A percentile compares a stretch with the other conserved stretches of the same genome.
phyloP scores from a whole-genome alignment of 2,113 vertebrate species.

The Platichthys flesus region DNA sequence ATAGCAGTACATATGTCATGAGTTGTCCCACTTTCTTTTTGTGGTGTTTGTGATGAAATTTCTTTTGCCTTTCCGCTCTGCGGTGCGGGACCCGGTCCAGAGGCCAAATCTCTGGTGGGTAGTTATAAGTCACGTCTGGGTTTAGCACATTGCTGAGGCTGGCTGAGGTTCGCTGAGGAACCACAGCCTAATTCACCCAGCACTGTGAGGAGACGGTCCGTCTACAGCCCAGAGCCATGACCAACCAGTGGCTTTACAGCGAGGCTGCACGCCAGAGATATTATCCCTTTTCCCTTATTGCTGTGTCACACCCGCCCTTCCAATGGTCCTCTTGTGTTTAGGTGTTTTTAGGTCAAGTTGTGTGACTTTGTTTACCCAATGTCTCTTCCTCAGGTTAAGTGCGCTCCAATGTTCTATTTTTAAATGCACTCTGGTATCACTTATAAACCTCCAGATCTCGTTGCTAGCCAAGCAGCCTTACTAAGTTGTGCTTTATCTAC shows the following conservation, averaged over 20 bases:
- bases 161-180: constrained; percentile 74
- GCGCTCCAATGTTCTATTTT: constrained; percentile 43
- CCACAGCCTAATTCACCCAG: constrained; percentile 79
- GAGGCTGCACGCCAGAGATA: constrained; percentile 65
- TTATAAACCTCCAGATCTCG: constrained; percentile 36
- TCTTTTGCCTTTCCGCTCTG: constrained; percentile 62
- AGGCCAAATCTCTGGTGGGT: constrained; percentile 73
- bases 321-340: constrained; percentile 31
- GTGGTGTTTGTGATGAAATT: constrained; percentile 48
- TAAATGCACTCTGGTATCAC: constrained; percentile 30
- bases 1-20: constrained; percentile 47
- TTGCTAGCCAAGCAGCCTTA: constrained; percentile 14
- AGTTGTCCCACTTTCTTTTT: constrained; percentile 49
- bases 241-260: constrained; percentile 74
- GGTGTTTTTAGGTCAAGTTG: not conserved
- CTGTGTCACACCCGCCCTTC: constrained; percentile 28
- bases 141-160: constrained; percentile 80
- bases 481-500: constrained; percentile 47
- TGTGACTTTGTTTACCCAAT: constrained; percentile 21
- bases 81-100: constrained; percentile 55
- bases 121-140: constrained; percentile 79
- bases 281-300: constrained; percentile 59
- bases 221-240: constrained; percentile 77
- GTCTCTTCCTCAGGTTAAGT: constrained; percentile 28
- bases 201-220: constrained; percentile 74